These are phyloP conservation scores for Drosophila diplacantha DNA, from an alignment of 2,888 invertebrate genomes.

Conservation along the genomic window DNA sequence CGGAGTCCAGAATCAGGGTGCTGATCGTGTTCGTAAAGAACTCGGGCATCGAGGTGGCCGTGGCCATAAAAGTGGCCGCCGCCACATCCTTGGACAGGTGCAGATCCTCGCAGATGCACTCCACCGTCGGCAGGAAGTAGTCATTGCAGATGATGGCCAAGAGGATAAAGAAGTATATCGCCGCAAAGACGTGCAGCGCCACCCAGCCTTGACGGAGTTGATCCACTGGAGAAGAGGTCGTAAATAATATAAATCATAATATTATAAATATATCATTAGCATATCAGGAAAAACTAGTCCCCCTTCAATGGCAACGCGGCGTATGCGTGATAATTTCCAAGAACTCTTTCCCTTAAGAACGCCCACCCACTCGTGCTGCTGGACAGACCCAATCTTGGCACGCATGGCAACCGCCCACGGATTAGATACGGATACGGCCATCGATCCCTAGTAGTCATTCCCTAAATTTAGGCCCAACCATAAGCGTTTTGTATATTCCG, in stretches of 20 bases:
- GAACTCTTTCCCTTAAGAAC: neutral
- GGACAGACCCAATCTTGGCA: constrained; percentile 12
- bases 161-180: constrained; percentile 90
- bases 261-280: neutral
- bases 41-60: constrained; percentile 96
- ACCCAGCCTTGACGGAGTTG: constrained; percentile 87
- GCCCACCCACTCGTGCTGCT: constrained; percentile 3
- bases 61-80: constrained; percentile 97
- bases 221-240: constrained; percentile 78
- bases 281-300: neutral
- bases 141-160: constrained; percentile 94
- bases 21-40: constrained; percentile 94
- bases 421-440: constrained; percentile 18
- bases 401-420: constrained; percentile 16
- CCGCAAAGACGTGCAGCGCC: constrained; percentile 85
- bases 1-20: constrained; percentile 88
- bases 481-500: neutral
- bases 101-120: constrained; percentile 89
- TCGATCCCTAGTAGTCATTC: constrained; percentile 8
- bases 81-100: constrained; percentile 92
- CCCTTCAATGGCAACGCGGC: neutral
- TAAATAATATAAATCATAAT: neutral
- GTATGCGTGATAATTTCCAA: neutral
- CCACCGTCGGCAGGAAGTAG: constrained; percentile 93
- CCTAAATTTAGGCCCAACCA: constrained; percentile 9